These are phyloP conservation scores for Malurus splendens DNA, from an alignment of 2,797 vertebrate species.

Conservation along the genomic window DNA sequence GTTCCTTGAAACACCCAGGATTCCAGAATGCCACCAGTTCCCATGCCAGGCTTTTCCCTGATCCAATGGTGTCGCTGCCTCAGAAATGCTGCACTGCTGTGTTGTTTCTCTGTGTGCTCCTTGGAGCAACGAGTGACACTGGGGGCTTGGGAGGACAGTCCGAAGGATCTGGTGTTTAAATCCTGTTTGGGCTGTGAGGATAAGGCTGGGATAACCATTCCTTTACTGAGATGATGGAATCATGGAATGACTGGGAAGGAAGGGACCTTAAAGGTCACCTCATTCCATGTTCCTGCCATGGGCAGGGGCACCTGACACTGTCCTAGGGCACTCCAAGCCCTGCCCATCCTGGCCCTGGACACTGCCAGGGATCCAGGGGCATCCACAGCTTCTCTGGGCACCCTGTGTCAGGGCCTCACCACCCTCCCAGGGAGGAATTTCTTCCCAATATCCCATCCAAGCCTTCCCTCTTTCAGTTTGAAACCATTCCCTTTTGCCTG, in stretches of 20 bases:
- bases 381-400: background rate
- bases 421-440: background rate
- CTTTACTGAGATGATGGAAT: background rate
- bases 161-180: background rate
- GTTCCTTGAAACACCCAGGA: background rate
- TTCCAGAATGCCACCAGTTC: background rate
- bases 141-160: background rate
- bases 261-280: background rate
- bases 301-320: background rate
- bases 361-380: background rate
- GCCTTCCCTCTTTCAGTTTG: too few relatives aligned
- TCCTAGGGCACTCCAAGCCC: background rate
- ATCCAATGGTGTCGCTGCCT: background rate
- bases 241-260: background rate
- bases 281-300: accelerated
- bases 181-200: background rate
- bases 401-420: background rate
- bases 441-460: background rate
- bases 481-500: background rate
- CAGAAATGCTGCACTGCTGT: background rate
- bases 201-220: background rate
- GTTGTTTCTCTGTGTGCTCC: accelerated
- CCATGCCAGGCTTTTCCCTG: background rate
- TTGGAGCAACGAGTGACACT: background rate
- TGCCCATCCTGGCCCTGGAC: accelerated